Base-by-base conservation (phyloP, 2,888 invertebrate genomes). In the Drepanosiphum platanoidis region DNA sequence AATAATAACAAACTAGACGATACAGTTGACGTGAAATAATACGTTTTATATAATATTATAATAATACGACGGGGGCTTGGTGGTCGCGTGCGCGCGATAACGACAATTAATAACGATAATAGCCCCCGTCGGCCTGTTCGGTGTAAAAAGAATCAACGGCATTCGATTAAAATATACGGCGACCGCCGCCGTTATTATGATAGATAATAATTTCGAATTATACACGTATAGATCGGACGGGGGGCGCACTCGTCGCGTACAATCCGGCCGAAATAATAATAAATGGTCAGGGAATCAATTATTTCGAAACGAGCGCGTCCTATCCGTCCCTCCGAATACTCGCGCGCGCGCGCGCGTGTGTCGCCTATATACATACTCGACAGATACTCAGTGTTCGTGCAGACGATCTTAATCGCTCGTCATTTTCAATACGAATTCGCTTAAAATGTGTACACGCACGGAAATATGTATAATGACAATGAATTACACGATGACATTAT, bases 251-350 rank as follows among this genome's bases (percentile, higher is more conserved):
- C 1, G 9, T 46, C 46, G 15, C 15, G 18, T 46, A 46, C 13
- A 15, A 46, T 46, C 3, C 15, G 9, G 3, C 46, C 46, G 46
- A 46, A 52, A 52, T 52, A 32, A 52, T 52, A 32, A 74, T 52
- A 39, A 39, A 39, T 36, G 27, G 71, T 71, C 39, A 39, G 39
- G 27, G 39, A 39, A 71, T 71, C 39, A 39, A 71, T 71, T n/a
- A n/a, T n/a, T 71, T 39, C 8, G n/a, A 71, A 71, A 39, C 39
- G 39, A 71, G 27, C 7, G 13, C 27, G 30, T 22, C 27, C 3
- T 71, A 39, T 27, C 27, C 22, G 9, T n/a, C 39, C 39, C 3
- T 34, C 22, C n/a, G 36, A 70, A 36, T 36, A 36, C 18, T 18
- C 18, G 15, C n/a, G 7, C 39, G 39, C n/a, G n/a, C 36, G 36